Evolutionary conservation across 1,140 invertebrate species (phyloP), one percentile per base, ranked within the genome.

Genomic region (Drosophila pandora): DNA sequence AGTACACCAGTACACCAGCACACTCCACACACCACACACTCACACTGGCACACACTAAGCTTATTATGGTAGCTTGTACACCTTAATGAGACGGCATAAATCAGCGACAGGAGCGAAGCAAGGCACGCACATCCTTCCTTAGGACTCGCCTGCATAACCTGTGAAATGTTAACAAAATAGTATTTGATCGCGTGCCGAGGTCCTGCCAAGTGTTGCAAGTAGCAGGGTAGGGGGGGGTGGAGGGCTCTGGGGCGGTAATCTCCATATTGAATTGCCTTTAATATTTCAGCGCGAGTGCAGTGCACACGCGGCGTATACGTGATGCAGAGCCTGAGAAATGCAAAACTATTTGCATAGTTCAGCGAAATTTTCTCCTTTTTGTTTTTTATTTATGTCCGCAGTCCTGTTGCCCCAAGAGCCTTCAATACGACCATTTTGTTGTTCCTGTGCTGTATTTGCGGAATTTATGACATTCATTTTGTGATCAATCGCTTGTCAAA

Each of bases 291-390:
- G 57, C 48, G 45, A 76, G 52, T 71, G 72, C 72, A 80, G 53
- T 55, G 57, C 50, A 69, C 62, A 62, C 50, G 64, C 41, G 76
- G 48, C 80, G 81, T 85, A 80, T 84, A 83, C 80, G 76, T 85
- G 76, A 79, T 57, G 59, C 37, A 54, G 59, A 50, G 28, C 54
- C 34, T 68, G 76, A 85, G 78, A 76, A 85, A 84, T 84, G 59
- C 71, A 69, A 63, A 74, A 81, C 81, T 81, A 84, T 84, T 84
- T 84, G 81, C 81, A 85, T 84, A 84, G 82, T 74, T 81, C 76
- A 85, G 65, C 60, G 60, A 60, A 52, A 77, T 3, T 37, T 37
- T 32, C 8, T 10, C 12, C 12, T 2, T 37, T 37, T 37, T 10
- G 12, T 3, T 12, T 37, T 37, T 37, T 62, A 59, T 48, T 76